A percentile compares a stretch with the other conserved stretches of the same genome.
Conservation (phyloP, 2,113 vertebrate genomes). For the Salminus brasiliensis region DNA sequence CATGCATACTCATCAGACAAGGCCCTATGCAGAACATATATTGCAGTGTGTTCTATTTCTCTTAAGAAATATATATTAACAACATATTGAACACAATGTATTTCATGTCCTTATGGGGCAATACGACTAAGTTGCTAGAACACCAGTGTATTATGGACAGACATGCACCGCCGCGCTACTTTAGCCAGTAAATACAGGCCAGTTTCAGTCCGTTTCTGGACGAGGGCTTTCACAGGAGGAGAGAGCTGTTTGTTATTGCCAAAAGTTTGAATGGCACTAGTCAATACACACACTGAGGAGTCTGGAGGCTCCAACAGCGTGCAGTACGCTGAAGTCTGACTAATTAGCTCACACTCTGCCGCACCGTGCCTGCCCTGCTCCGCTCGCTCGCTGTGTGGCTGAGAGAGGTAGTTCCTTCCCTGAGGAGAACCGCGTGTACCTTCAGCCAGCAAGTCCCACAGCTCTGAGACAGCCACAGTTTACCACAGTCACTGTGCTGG, state of each 20-base stretch:
- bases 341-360: slow-evolving; percentile 48
- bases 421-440: slow-evolving; percentile 28
- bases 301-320: slow-evolving; percentile 16
- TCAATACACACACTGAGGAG: background rate
- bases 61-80: too few relatives aligned
- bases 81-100: too few relatives aligned
- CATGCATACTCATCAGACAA: too few relatives aligned
- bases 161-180: too few relatives aligned
- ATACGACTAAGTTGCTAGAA: background rate
- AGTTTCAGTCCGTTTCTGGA: background rate
- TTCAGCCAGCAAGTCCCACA: slow-evolving; percentile 35
- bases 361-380: slow-evolving; percentile 33
- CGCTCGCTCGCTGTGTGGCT: background rate
- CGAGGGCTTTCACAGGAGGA: background rate
- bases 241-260: slow-evolving; percentile 12
- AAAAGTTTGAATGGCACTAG: slow-evolving; percentile 23
- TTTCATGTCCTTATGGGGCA: too few relatives aligned
- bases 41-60: too few relatives aligned
- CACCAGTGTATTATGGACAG: background rate
- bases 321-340: slow-evolving; percentile 4
- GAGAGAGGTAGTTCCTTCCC: slow-evolving; percentile 33
- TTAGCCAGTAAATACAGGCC: background rate
- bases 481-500: background rate
- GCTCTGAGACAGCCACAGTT: slow-evolving; percentile 34
- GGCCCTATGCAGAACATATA: too few relatives aligned